A percentile compares a stretch with the other conserved stretches of the same genome.
phyloP scores from a whole-genome alignment of 2,113 vertebrate species.

The Bufo gargarizans region DNA sequence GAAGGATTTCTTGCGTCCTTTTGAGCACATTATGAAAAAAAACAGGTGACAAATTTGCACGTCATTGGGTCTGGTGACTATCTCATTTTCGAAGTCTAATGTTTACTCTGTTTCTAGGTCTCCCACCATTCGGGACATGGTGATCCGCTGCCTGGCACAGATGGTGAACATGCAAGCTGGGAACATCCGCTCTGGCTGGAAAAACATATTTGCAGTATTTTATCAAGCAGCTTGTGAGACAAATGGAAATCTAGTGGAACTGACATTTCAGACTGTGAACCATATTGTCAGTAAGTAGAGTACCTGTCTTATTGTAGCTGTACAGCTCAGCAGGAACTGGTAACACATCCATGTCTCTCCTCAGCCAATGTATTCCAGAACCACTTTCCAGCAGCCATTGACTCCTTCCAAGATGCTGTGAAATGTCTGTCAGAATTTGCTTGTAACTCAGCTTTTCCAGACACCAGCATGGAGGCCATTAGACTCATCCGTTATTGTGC shows the following conservation, averaged over 20 bases:
- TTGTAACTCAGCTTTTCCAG: conserved; percentile 93
- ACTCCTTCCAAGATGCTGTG: conserved; percentile 96
- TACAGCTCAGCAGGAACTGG: neutral
- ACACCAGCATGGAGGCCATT: conserved; percentile 98
- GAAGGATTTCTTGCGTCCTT: conserved; percentile 95
- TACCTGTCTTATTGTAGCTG: too few relatives aligned
- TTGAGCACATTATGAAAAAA: conserved; percentile 98
- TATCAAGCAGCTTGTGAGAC: conserved; percentile 94
- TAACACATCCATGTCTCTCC: conserved; percentile 46
- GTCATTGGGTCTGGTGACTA: neutral
- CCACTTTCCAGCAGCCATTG: conserved; percentile 94
- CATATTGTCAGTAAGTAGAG: conserved; percentile 91
- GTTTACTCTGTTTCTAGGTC: conserved; percentile 72
- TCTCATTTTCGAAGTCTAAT: neutral
- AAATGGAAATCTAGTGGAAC: conserved; percentile 92
- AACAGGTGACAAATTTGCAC: conserved; percentile 79
- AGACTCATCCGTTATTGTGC: conserved; percentile 94
- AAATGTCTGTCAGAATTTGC: conserved; percentile 98
- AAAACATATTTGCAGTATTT: conserved; percentile 97
- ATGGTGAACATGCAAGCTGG: conserved; percentile 97
- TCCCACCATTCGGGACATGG: conserved; percentile 96
- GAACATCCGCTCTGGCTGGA: conserved; percentile 99
- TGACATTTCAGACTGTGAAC: conserved; percentile 94
- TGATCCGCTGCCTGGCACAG: conserved; percentile 94
- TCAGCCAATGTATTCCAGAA: conserved; percentile 90